A percentile compares a stretch with the other conserved stretches of the same genome.
Conservation (phyloP, 2,888 invertebrate species). For the Gymnoscelis rufifasciata region DNA sequence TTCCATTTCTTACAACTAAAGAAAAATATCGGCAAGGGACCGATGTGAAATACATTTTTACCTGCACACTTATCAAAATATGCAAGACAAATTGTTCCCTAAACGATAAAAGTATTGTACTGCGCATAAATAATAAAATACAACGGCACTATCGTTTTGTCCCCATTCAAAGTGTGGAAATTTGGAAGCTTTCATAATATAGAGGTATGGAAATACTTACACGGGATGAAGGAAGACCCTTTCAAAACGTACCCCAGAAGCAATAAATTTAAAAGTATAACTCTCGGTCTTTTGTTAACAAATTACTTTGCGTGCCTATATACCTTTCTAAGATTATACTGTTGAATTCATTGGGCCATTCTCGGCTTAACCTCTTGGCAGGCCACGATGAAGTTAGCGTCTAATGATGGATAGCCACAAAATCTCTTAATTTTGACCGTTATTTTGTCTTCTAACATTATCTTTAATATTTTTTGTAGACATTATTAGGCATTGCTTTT, state of each 20-base stretch:
- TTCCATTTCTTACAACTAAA: background rate
- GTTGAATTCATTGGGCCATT: slow-evolving; percentile 39
- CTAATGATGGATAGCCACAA: slow-evolving; percentile 60
- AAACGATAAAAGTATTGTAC: slow-evolving; percentile 17
- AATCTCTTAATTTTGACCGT: slow-evolving; percentile 41
- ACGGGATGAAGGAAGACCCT: slow-evolving; percentile 28
- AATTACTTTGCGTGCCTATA: slow-evolving; percentile 42
- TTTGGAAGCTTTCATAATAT: slow-evolving; percentile 24
- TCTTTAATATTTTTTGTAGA: too few relatives aligned
- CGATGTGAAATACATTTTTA: slow-evolving; percentile 2
- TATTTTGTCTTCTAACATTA: too few relatives aligned
- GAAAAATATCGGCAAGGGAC: background rate
- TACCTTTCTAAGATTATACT: slow-evolving; percentile 32
- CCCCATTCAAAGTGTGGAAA: slow-evolving; percentile 25
- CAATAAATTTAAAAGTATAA: slow-evolving; percentile 50
- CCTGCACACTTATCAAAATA: slow-evolving; percentile 13
- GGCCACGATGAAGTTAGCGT: slow-evolving; percentile 46
- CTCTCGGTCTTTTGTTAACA: slow-evolving; percentile 52
- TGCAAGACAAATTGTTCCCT: slow-evolving; percentile 16
- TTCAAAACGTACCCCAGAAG: slow-evolving; percentile 34
- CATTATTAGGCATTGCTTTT: too few relatives aligned
- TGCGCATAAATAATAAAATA: slow-evolving; percentile 20
- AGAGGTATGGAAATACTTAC: slow-evolving; percentile 25
- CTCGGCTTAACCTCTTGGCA: slow-evolving; percentile 42
- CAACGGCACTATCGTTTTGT: slow-evolving; percentile 22